Evolutionary conservation across 1,140 invertebrate genomes (phyloP).

Genomic region (Drosophila seguyi): DNA sequence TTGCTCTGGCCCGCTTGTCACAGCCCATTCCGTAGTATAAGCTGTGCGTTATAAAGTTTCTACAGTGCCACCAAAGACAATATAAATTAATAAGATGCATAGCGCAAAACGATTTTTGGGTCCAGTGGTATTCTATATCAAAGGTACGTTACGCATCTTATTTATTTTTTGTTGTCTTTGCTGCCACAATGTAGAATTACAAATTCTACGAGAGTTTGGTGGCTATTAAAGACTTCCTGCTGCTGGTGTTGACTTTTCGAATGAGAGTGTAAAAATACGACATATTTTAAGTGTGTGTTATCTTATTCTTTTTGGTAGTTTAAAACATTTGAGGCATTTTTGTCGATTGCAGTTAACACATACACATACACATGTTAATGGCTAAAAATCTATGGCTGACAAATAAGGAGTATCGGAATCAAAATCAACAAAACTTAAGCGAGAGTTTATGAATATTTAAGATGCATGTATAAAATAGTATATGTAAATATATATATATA

Average conservation of each 20-base stretch:
- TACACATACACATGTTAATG: conserved; percentile 41
- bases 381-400: conserved; percentile 69
- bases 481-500: conserved; percentile 34
- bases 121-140: background rate
- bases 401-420: conserved; percentile 35
- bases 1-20: conserved; percentile 55
- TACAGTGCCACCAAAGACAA: conserved; percentile 5
- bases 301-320: conserved; percentile 68
- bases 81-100: background rate
- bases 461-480: conserved; percentile 36
- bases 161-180: background rate
- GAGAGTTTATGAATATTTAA: conserved; percentile 56
- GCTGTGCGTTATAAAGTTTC: conserved; percentile 57
- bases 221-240: conserved; percentile 8
- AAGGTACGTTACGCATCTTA: background rate
- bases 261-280: conserved; percentile 71
- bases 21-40: conserved; percentile 41
- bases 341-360: conserved; percentile 50
- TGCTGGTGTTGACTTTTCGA: conserved; percentile 18
- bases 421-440: conserved; percentile 60
- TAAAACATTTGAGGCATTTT: conserved; percentile 81
- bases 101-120: background rate
- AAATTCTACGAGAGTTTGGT: conserved; percentile 16
- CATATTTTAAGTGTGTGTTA: conserved; percentile 42
- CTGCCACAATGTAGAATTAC: conserved; percentile 6